phyloP scores from a whole-genome alignment of 2,888 invertebrate genomes.

The Caradrina kadenii region DNA sequence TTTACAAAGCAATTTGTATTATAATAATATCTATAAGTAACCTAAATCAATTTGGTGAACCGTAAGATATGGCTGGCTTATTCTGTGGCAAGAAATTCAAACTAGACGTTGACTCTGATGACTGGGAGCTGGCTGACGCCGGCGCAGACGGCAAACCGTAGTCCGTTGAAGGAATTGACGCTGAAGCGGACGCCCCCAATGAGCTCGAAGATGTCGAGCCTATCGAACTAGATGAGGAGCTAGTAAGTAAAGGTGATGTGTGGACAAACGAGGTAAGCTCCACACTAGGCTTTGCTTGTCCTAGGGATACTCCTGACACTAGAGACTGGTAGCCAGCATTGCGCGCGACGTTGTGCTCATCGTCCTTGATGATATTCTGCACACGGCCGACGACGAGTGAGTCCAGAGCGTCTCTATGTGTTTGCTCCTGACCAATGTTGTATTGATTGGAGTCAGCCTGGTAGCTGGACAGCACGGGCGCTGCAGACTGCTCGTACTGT shows the following conservation, averaged over 20 bases:
- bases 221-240: conserved; percentile 51
- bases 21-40: conserved; percentile 43
- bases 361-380: conserved; percentile 83
- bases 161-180: conserved; percentile 63
- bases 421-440: conserved; percentile 69
- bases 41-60: conserved; percentile 77
- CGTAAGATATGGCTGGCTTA: conserved; percentile 80
- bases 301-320: conserved; percentile 84
- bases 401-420: conserved; percentile 79
- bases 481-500: conserved; percentile 49
- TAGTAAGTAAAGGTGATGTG: conserved; percentile 71
- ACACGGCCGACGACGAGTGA: conserved; percentile 80
- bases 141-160: conserved; percentile 74
- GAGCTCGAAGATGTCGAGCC: conserved; percentile 59
- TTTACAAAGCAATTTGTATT: conserved; percentile 67
- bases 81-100: conserved; percentile 80
- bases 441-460: conserved; percentile 84
- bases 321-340: conserved; percentile 82
- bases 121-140: conserved; percentile 33
- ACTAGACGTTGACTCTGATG: conserved; percentile 59
- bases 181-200: conserved; percentile 62
- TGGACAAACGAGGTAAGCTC: conserved; percentile 85
- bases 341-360: conserved; percentile 83
- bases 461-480: conserved; percentile 77
- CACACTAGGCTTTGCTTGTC: conserved; percentile 83